Conservation (phyloP, 2,797 vertebrate species). For the Odontamblyopus lacepedii region DNA sequence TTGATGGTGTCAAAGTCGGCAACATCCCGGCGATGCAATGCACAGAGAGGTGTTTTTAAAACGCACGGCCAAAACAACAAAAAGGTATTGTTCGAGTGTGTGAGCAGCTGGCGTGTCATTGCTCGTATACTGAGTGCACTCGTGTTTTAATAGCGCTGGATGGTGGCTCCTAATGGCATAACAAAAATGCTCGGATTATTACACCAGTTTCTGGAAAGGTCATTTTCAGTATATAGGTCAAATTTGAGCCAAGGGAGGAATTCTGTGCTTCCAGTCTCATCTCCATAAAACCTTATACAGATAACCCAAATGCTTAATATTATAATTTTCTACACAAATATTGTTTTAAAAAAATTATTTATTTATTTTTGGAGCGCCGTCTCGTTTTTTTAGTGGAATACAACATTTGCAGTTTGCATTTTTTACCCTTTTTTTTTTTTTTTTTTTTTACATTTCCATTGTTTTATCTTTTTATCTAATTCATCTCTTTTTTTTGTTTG, state of each 20-base stretch:
- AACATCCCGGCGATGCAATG: not conserved
- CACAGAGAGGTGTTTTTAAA: not conserved
- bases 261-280: not conserved
- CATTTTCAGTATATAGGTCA: not conserved
- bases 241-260: not conserved
- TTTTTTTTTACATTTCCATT: too few relatives aligned
- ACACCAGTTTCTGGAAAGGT: not conserved
- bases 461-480: too few relatives aligned
- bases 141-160: not conserved
- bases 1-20: constrained; percentile 4
- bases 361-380: too few relatives aligned
- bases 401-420: too few relatives aligned
- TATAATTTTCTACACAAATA: not conserved
- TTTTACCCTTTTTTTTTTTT: too few relatives aligned
- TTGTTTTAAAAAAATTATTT: too few relatives aligned
- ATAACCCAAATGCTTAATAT: not conserved
- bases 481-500: too few relatives aligned
- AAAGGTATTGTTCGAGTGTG: not conserved
- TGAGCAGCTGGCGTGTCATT: not conserved
- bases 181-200: not conserved
- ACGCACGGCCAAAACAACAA: not conserved
- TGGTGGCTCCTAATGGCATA: not conserved
- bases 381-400: too few relatives aligned
- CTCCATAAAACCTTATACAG: not conserved
- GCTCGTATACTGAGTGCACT: not conserved